Evolutionary conservation across 1,140 invertebrate species (phyloP).

Genomic region (Heliconius melpomene): DNA sequence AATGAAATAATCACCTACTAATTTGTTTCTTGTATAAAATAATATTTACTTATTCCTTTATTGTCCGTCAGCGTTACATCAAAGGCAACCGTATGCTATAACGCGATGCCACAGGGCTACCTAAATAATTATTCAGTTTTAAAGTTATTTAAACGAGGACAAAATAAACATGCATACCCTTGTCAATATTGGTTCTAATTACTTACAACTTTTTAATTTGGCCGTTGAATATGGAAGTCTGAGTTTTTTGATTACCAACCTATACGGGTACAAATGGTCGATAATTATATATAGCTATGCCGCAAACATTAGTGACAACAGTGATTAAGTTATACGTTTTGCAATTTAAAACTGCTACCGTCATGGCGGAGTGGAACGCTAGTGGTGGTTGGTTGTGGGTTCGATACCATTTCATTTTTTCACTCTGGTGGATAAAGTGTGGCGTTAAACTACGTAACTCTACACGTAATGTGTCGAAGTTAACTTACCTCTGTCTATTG

Average conservation of each 20-base stretch:
- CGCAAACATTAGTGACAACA: not conserved
- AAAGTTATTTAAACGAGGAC: conserved; percentile 17
- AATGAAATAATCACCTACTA: too few species aligned
- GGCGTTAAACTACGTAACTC: too few species aligned
- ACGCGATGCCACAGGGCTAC: not conserved
- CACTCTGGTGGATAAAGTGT: too few species aligned
- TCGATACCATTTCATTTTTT: too few species aligned
- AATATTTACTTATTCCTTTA: not conserved
- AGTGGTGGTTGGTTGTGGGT: too few species aligned
- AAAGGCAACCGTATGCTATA: not conserved
- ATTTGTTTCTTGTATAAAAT: not conserved
- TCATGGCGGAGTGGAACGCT: too few species aligned
- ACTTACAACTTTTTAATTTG: conserved; percentile 36
- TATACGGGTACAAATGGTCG: conserved; percentile 28
- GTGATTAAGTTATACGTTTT: not conserved
- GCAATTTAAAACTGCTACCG: not conserved
- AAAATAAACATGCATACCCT: conserved; percentile 4
- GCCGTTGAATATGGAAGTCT: conserved; percentile 32
- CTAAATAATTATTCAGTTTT: conserved; percentile 14
- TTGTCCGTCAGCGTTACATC: not conserved
- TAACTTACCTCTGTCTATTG: too few species aligned
- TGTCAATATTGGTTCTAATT: conserved; percentile 39
- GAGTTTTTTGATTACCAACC: conserved; percentile 34
- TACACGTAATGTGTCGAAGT: too few species aligned
- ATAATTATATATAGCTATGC: conserved; percentile 43